Evolutionary conservation across 64 coral and sea anemone species (phyloP), one percentile per base, ranked within the genome.

Genomic region (Anthopleura sola): DNA sequence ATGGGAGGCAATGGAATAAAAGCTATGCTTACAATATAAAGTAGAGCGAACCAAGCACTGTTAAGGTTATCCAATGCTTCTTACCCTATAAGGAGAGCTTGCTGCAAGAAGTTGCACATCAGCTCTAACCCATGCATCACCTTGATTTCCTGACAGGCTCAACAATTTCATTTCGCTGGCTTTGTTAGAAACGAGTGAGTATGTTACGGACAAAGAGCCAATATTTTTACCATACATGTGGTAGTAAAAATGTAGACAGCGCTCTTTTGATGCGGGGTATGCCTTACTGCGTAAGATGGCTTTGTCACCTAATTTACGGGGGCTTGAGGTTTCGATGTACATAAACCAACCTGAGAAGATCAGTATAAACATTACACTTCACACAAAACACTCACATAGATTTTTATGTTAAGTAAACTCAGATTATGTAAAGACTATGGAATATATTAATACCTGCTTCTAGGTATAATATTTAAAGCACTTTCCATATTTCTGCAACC

Each of bases 241-340:
- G 60, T 95, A 95, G 69, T 86, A 92, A 40, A 95, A 95, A 36
- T 95, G 90, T 36, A 95, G 84, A 37, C 90, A 95, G 37, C 84
- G 87, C 36, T 85, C 75, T 4, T 6, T 31, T 60, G 82, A 18
- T 14, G 83, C 31, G 0, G 62, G 40, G 62, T 79, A 95, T 9
- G 23, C 15, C 57, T 85, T 88, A 78, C 93, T 95, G 44, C 84
- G 75, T 3, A 95, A 36, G 47, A 88, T 46, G 17, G 93, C 93
- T 3, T 0, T n/a, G 50, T 95, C 90, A 19, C 87, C 87, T 15
- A 5, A 6, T 28, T 40, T 33, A 11, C 90, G 86, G 0, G 89
- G 93, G 36, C 6, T 51, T 28, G 93, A 92, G 20, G 93, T 71
- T 31, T 95, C 93, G 6, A 95, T 95, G 66, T 83, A 92, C 93